Evolutionary conservation across 2,797 vertebrate species (phyloP).

Genomic region (Muraenolepis orangiensis): DNA sequence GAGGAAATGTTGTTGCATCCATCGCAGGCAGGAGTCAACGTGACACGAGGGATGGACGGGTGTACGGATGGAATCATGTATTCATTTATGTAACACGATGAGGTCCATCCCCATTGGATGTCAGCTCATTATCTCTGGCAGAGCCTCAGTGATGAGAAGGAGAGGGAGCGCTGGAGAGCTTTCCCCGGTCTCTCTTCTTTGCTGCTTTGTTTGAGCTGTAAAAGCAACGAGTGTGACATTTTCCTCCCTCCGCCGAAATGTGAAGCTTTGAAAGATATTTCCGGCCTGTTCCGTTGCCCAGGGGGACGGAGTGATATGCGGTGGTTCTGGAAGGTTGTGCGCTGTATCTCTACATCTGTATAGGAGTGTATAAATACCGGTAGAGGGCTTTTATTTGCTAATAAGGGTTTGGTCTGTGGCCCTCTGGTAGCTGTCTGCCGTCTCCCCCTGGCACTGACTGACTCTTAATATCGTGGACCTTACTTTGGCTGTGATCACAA

Average conservation of each 20-base stretch:
- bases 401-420: not conserved
- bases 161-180: not conserved
- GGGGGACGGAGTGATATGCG: not conserved
- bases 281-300: not conserved
- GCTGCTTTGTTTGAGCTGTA: not conserved
- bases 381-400: not conserved
- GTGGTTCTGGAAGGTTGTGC: not conserved
- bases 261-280: not conserved
- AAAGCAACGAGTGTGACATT: not conserved
- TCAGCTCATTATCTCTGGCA: not conserved
- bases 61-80: no score
- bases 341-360: not conserved
- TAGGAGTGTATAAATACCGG: not conserved
- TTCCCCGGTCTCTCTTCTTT: not conserved
- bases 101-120: not conserved
- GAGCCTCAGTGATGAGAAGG: not conserved
- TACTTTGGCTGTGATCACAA: not conserved
- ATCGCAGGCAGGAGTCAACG: no score
- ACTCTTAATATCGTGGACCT: not conserved
- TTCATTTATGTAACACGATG: no score
- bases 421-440: not conserved
- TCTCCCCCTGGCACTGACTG: not conserved
- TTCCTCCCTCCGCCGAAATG: not conserved
- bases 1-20: no score
- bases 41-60: no score